Base-by-base conservation (phyloP, 2,113 vertebrate species). In the Proterorhinus semilunaris region DNA sequence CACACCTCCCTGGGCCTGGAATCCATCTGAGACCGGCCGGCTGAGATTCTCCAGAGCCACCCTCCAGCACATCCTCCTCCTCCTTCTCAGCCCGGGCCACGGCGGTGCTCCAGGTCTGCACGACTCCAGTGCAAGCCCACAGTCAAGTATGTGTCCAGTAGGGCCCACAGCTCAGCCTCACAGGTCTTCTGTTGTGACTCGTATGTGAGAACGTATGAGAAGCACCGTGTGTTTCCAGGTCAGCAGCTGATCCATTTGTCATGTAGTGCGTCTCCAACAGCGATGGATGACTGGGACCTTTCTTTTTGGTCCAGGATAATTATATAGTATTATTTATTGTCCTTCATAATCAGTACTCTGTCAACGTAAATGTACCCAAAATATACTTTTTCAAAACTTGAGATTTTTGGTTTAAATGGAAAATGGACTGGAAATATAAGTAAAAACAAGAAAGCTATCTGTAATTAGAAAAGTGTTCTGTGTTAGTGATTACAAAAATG, bases 11-110 rank as follows among this genome's bases (percentile, higher is more conserved):
- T 73, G 76, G 55, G 75, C 73, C 80, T 83, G 77, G 82, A 89
- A 82, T 89, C 81, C 76, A 80, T 79, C 79, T 86, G 82, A 85
- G 81, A 89, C 82, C 27, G 27, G 70, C 67, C 27, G 67, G 75
- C 65, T 87, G 90, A 89, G 86, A 84, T 85, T 87, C 79, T 89
- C 86, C 86, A 91, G 84, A 90, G 64, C 86, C 83, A 72, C 76
- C 84, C 72, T 78, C 71, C 8, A 57, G 62, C 78, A 66, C 15
- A 73, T 76, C 61, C 75, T 81, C 78, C 74, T 68, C 83, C 68
- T 79, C 78, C 52, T 1, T 57, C 71, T 65, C 52, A 71, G 57
- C 36, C 57, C 69, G 54, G 68, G 55, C 11, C 54, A 71, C 47
- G 79, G 76, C 64, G 79, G 71, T 66, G 66, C 75, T 74, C 65